phyloP scores from a whole-genome alignment of 2,797 vertebrate genomes.

The Coccyzus lansbergi region DNA sequence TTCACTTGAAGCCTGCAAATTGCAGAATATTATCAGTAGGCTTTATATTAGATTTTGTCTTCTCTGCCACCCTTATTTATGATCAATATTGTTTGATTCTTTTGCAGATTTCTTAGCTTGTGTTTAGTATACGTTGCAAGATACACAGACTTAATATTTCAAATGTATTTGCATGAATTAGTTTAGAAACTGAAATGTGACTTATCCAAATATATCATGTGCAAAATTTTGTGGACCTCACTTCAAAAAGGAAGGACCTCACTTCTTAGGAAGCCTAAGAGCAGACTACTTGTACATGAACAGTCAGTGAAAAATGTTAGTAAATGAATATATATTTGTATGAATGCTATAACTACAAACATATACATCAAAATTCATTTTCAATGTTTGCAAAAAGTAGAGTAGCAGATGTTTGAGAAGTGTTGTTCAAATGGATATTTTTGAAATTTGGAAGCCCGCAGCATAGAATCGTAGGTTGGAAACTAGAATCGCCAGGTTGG shows the following conservation, averaged over 20 bases:
- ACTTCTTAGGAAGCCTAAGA: neutral
- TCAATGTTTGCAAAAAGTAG: neutral
- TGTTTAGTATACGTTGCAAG: neutral
- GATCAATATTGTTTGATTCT: neutral
- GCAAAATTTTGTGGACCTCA: neutral
- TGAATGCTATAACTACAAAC: neutral
- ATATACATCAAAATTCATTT: neutral
- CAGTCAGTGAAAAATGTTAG: neutral
- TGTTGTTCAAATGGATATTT: neutral
- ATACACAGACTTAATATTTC: neutral
- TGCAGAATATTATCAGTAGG: neutral
- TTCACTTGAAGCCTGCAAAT: neutral
- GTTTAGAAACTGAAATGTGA: neutral
- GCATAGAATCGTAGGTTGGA: too few species aligned
- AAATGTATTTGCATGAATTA: neutral
- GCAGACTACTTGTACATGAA: neutral
- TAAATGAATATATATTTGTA: neutral
- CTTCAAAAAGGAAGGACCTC: neutral
- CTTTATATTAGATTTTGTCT: neutral
- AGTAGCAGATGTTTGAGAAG: neutral
- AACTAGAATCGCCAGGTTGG: too few species aligned
- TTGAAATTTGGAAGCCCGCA: neutral
- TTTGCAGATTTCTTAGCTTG: neutral
- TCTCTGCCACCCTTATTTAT: neutral
- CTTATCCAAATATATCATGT: neutral